These are phyloP conservation scores for Neodontobutis hainanensis DNA, from an alignment of 2,113 vertebrate genomes.

Conservation along the genomic window DNA sequence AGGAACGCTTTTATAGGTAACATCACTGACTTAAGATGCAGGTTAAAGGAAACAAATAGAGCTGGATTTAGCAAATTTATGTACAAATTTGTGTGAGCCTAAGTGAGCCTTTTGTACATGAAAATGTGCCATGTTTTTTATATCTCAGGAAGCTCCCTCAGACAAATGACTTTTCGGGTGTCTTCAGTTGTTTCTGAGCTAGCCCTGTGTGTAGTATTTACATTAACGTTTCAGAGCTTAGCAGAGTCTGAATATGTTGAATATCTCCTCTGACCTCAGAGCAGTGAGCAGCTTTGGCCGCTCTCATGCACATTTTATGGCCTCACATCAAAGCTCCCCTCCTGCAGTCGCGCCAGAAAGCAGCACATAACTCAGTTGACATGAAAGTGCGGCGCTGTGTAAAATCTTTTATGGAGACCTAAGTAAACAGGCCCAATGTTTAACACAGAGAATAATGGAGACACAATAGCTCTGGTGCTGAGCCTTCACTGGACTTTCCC, in stretches of 20 bases:
- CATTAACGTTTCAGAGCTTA: not conserved
- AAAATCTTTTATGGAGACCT: slow-evolving; percentile 54
- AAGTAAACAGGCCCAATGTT: slow-evolving; percentile 57
- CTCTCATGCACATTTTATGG: slow-evolving; percentile 53
- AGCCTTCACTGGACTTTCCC: slow-evolving; percentile 10
- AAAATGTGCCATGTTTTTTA: no score
- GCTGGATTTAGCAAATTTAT: no score
- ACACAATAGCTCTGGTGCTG: slow-evolving; percentile 16
- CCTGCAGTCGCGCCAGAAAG: slow-evolving; percentile 53
- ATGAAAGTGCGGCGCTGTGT: slow-evolving; percentile 64
- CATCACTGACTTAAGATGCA: no score
- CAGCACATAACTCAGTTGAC: slow-evolving; percentile 70
- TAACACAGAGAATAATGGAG: slow-evolving; percentile 46
- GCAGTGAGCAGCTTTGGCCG: slow-evolving; percentile 51
- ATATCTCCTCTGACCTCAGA: slow-evolving; percentile 32
- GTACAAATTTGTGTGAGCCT: no score
- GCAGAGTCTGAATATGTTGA: slow-evolving; percentile 7
- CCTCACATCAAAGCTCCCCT: slow-evolving; percentile 69
- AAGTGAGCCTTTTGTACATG: no score
- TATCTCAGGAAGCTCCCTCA: no score
- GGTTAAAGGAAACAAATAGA: no score
- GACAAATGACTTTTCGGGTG: no score
- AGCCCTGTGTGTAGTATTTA: no score
- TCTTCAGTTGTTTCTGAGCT: no score
- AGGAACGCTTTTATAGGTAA: no score